Evolutionary conservation across 1,140 invertebrate genomes (phyloP).

Genomic region (Euwallacea similis): DNA sequence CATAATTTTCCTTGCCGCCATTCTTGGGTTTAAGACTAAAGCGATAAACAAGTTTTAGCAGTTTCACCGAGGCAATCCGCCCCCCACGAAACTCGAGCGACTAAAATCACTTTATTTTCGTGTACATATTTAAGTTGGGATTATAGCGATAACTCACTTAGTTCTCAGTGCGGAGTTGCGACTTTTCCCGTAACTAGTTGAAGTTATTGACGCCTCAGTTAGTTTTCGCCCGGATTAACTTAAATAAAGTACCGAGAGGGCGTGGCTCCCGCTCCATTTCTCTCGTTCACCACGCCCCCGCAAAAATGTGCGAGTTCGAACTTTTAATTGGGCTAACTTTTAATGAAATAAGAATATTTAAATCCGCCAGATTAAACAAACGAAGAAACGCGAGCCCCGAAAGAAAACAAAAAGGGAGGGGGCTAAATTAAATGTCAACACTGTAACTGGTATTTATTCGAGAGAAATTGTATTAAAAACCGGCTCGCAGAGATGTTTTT

Average conservation of each 20-base stretch:
- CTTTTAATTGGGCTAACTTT: too few species aligned
- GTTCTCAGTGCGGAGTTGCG: conserved; percentile 7
- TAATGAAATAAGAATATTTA: conserved; percentile 19
- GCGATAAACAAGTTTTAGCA: conserved; percentile 17
- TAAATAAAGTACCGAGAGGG: not conserved
- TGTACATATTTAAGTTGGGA: conserved; percentile 17
- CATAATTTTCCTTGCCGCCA: too few species aligned
- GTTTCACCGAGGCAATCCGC: conserved; percentile 1
- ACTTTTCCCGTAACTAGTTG: conserved; percentile 10
- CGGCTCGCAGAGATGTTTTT: conserved; percentile 3
- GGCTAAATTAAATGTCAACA: conserved; percentile 23
- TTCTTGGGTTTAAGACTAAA: too few species aligned
- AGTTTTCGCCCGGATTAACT: not conserved
- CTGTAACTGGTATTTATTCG: conserved; percentile 14
- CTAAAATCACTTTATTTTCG: conserved; percentile 19
- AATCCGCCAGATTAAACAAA: conserved; percentile 15
- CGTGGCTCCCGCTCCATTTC: too few species aligned
- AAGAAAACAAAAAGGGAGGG: conserved; percentile 18
- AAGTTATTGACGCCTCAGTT: not conserved
- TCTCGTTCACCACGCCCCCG: too few species aligned
- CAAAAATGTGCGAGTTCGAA: too few species aligned
- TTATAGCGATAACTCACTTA: conserved; percentile 10
- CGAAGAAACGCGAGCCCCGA: conserved; percentile 16
- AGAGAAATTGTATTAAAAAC: conserved; percentile 12
- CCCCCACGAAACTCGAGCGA: not conserved